Base-by-base conservation (phyloP, 2,113 vertebrate species). In the Dromiciops gliroides region DNA sequence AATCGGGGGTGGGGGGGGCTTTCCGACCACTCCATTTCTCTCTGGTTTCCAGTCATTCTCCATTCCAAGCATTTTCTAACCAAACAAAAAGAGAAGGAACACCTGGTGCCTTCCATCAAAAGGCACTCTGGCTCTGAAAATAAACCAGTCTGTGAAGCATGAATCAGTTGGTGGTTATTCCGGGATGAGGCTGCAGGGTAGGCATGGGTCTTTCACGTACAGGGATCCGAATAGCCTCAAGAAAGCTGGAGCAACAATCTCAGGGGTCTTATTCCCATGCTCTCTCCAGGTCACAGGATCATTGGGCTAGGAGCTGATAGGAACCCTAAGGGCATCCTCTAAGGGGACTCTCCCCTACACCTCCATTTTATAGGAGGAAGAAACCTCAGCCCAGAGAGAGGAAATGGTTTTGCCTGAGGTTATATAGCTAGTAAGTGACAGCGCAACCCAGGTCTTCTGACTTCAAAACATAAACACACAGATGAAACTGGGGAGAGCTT, bases 101-200 rank as follows among this genome's bases (percentile, higher is more conserved):
- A 97, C 95, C 93, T 96, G 94, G 91, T 94, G 52, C 93, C 91
- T 96, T 90, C 96, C 90, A 94, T 89, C 94, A 95, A 97, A 97
- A 94, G 49, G 89, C 92, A 89, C 90, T 95, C 89, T 89, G 89
- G 92, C 67, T 96, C 93, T 95, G 91, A 95, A 97, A 94, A 93
- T 93, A 92, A 94, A 91, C 60, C 89, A 3, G 12, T 2, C 28
- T 92, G 92, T 47, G 90, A 90, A 50, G 89, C 14, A 8, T 90
- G 31, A 24, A 50, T 37, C 22, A 0, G 94, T n/a, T 56, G 47
- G 67, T 0, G 1, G 93, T 51, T 90, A 93, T 89, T 92, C 94
- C 89, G 3, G 89, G 28, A 28, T 16, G 14, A 31, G 1, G 37
- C 37, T 7, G 25, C 28, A 37, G 48, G 31, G 90, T 12, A 93